Conservation (phyloP, 2,888 invertebrate species). For the Cryptops parisi region DNA sequence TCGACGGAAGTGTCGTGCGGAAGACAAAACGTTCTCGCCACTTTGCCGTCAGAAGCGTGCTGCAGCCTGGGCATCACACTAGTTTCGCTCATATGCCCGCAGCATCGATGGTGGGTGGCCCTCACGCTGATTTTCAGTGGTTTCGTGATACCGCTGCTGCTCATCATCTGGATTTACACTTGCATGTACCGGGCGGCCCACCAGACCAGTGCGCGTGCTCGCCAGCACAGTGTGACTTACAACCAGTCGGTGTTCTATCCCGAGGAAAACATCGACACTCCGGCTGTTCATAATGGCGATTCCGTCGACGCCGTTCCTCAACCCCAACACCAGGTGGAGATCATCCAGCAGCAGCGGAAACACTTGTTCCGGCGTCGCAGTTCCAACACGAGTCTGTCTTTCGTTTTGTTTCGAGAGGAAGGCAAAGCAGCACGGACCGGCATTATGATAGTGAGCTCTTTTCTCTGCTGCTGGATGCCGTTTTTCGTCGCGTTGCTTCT, state of each 20-base stretch:
- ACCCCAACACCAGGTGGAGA: conserved; percentile 18
- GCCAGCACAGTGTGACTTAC: conserved; percentile 36
- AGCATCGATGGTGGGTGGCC: conserved; percentile 28
- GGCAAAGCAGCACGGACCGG: conserved; percentile 78
- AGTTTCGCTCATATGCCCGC: conserved; percentile 1
- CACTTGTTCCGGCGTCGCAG: conserved; percentile 45
- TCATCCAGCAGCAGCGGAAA: conserved; percentile 5
- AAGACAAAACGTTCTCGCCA: conserved; percentile 25
- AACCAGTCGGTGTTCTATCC: conserved; percentile 20
- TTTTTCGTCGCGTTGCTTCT: conserved; percentile 34
- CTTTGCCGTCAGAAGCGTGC: conserved; percentile 21
- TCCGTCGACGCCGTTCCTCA: conserved; percentile 13
- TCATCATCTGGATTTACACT: conserved; percentile 55
- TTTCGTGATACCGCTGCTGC: conserved; percentile 36
- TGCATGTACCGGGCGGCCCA: conserved; percentile 61
- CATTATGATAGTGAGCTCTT: conserved; percentile 57
- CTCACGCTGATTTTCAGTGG: conserved; percentile 30
- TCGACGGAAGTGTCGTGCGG: conserved; percentile 21
- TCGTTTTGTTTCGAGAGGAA: conserved; percentile 60
- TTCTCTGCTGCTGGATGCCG: conserved; percentile 43
- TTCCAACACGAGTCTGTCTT: conserved; percentile 67
- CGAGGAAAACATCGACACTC: conserved; percentile 15
- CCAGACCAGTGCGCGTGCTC: conserved; percentile 49
- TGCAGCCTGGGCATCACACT: conserved; percentile 2
- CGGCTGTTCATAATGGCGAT: conserved; percentile 14